Conservation (phyloP, 2,888 invertebrate genomes). For the Nephrotoma guestfalica region DNA sequence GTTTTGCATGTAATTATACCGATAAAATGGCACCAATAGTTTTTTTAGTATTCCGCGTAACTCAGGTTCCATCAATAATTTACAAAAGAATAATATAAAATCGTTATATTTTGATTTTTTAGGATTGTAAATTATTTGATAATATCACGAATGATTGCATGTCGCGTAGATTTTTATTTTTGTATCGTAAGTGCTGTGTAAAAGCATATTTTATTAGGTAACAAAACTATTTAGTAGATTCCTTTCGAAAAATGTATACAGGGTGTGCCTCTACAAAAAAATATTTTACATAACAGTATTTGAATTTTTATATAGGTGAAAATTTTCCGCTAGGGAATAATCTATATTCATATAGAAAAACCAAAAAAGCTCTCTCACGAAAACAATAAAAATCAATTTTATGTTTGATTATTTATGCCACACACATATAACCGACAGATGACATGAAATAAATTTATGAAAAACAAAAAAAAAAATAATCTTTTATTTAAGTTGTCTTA, state of each 20-base stretch:
- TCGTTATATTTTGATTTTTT: background rate
- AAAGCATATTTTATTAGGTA: background rate
- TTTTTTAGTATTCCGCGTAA: background rate
- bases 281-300: background rate
- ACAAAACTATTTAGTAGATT: background rate
- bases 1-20: background rate
- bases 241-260: background rate
- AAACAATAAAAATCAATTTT: background rate
- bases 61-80: background rate
- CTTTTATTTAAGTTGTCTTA: background rate
- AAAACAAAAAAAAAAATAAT: background rate
- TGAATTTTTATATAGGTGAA: background rate
- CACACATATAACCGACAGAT: background rate
- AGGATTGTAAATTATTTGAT: conserved; percentile 7
- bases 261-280: background rate
- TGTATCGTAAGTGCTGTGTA: background rate
- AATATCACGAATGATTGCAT: conserved; percentile 10
- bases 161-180: conserved; percentile 1
- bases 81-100: background rate
- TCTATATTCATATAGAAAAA: background rate
- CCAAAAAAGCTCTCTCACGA: background rate
- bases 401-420: background rate
- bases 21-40: background rate
- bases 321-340: background rate
- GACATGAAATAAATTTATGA: background rate